These are phyloP conservation scores for Ganaspis sp. DNA, from an alignment of 1,140 invertebrate species.

Conservation along the genomic window DNA sequence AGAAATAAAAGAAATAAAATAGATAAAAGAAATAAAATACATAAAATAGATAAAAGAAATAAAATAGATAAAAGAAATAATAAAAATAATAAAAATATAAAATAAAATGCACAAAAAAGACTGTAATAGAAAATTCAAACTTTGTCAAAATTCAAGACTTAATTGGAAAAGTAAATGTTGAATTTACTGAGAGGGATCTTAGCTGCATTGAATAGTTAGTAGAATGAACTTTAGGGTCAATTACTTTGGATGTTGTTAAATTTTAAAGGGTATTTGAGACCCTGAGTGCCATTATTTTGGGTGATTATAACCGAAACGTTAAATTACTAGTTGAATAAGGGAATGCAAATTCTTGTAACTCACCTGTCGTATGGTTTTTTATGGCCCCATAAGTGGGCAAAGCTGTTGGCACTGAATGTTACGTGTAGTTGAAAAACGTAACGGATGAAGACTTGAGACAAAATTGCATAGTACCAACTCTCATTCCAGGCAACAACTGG, in stretches of 20 bases:
- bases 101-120: too few species aligned
- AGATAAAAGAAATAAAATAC: too few species aligned
- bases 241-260: slow-evolving; percentile 6
- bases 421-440: slow-evolving; percentile 80
- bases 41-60: too few species aligned
- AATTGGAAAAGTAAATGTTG: background rate
- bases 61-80: too few species aligned
- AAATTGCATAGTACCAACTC: slow-evolving; percentile 74
- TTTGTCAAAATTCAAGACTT: background rate
- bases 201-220: background rate
- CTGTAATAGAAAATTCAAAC: too few species aligned
- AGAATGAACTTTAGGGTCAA: slow-evolving; percentile 2
- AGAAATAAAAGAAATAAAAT: too few species aligned
- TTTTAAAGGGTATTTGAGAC: background rate
- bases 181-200: background rate
- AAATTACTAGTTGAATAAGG: background rate
- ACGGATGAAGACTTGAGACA: slow-evolving; percentile 76
- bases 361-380: slow-evolving; percentile 81
- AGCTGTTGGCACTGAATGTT: slow-evolving; percentile 84
- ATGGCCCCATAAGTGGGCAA: slow-evolving; percentile 80
- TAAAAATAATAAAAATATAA: too few species aligned
- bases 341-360: slow-evolving; percentile 49
- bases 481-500: slow-evolving; percentile 83
- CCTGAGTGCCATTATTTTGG: background rate
- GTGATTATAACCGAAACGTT: background rate